Conservation (phyloP, 2,113 vertebrate species). For the Epinephelus fuscoguttatus region DNA sequence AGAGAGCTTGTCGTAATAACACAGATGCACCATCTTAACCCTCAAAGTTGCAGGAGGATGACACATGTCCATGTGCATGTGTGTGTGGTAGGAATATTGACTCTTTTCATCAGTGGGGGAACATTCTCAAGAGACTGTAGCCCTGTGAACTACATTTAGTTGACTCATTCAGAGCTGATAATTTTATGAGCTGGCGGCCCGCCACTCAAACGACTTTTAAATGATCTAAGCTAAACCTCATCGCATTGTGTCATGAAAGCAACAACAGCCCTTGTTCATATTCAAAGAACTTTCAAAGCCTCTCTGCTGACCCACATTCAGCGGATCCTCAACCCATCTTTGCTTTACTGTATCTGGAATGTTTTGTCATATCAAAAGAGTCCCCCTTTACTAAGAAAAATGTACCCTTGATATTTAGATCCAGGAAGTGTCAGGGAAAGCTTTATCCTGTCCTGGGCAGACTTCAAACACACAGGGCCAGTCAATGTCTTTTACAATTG, state of each 20-base stretch:
- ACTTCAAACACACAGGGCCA: constrained; percentile 13
- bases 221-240: constrained; percentile 24
- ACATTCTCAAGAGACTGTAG: constrained; percentile 51
- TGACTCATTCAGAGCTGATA: constrained; percentile 44
- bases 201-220: background rate
- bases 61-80: constrained; percentile 4
- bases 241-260: constrained; percentile 5
- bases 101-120: constrained; percentile 36
- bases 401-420: constrained; percentile 12
- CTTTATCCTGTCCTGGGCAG: constrained; percentile 16
- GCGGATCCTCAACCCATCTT: background rate
- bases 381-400: constrained; percentile 15
- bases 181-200: constrained; percentile 43
- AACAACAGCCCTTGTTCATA: background rate
- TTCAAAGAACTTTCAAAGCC: background rate
- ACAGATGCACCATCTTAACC: constrained; percentile 53
- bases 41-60: constrained; percentile 40
- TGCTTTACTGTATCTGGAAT: constrained; percentile 6
- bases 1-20: constrained; percentile 43
- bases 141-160: constrained; percentile 36
- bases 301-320: background rate
- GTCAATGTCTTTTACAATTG: constrained; percentile 12
- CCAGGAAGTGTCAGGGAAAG: constrained; percentile 11
- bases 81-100: constrained; percentile 46
- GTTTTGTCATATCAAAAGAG: constrained; percentile 2